These are phyloP conservation scores for Alexandromys fortis DNA, from an alignment of 2,113 vertebrate species.

Conservation along the genomic window DNA sequence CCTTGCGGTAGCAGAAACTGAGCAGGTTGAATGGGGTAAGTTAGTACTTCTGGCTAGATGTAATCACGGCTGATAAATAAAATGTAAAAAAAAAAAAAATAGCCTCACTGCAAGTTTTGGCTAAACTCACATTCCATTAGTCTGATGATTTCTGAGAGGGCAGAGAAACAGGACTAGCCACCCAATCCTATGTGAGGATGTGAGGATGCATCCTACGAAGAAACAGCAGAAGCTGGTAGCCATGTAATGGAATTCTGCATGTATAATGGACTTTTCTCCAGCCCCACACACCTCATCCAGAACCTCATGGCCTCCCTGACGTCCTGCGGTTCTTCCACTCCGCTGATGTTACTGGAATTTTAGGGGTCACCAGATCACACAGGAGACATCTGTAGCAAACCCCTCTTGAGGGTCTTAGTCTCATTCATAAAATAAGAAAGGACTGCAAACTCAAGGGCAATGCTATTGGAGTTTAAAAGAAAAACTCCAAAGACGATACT, in stretches of 20 bases:
- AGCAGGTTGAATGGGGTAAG: neutral
- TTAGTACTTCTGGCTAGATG: neutral
- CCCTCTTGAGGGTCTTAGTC: neutral
- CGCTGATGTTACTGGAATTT: neutral
- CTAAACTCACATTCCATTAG: neutral
- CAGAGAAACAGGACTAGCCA: neutral
- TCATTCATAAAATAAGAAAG: neutral
- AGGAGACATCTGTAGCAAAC: neutral
- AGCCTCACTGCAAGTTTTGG: neutral
- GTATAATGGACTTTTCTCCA: neutral
- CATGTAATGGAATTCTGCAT: neutral
- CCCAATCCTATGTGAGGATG: neutral
- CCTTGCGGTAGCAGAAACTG: neutral
- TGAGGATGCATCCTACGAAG: neutral
- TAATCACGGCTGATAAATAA: constrained; percentile 44
- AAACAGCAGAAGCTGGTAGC: neutral
- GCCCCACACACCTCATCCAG: neutral
- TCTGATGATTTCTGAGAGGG: neutral
- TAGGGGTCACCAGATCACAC: neutral
- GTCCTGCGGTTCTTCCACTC: neutral
- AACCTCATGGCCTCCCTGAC: neutral
- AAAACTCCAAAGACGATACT: neutral
- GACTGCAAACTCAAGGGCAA: neutral
- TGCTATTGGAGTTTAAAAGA: neutral
- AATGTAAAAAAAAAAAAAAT: neutral